phyloP scores from a whole-genome alignment of 2,888 invertebrate species.

The Tiphia femorata region DNA sequence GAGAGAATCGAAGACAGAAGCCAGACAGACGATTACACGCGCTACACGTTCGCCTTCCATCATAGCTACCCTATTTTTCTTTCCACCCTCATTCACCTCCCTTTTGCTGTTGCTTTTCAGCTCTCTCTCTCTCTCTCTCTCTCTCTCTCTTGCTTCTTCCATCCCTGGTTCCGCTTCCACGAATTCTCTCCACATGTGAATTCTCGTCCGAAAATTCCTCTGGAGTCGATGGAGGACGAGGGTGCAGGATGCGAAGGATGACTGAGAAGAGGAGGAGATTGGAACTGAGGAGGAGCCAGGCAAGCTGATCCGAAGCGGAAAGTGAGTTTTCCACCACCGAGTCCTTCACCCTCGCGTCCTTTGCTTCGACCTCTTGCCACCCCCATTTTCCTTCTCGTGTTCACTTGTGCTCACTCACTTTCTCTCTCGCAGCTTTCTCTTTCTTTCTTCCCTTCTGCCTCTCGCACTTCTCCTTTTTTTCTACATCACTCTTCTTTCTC shows the following conservation, averaged over 20 bases:
- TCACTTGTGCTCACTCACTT: not conserved
- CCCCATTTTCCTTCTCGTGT: constrained; percentile 20
- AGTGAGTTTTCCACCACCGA: constrained; percentile 50
- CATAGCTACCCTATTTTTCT: not conserved
- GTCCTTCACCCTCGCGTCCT: constrained; percentile 15
- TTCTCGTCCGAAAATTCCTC: constrained; percentile 11
- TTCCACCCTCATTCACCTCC: constrained; percentile 1
- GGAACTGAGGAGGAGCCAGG: constrained; percentile 10
- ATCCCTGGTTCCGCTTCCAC: constrained; percentile 17
- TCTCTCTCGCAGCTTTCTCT: too few relatives aligned
- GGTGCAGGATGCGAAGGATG: constrained; percentile 11
- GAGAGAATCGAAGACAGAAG: too few relatives aligned
- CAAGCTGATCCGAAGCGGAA: constrained; percentile 43
- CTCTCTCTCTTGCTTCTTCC: too few relatives aligned
- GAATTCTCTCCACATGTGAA: constrained; percentile 16
- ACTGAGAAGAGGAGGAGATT: not conserved
- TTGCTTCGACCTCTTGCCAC: constrained; percentile 21
- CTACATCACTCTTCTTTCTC: not conserved
- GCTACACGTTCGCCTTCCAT: not conserved
- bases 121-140: too few relatives aligned
- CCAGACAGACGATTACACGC: too few relatives aligned
- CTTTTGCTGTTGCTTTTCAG: too few relatives aligned
- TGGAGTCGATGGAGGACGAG: constrained; percentile 5
- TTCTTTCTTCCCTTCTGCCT: not conserved
- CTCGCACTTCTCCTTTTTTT: not conserved